phyloP scores from a whole-genome alignment of 2,888 invertebrate species.

The Luffia ferchaultella region DNA sequence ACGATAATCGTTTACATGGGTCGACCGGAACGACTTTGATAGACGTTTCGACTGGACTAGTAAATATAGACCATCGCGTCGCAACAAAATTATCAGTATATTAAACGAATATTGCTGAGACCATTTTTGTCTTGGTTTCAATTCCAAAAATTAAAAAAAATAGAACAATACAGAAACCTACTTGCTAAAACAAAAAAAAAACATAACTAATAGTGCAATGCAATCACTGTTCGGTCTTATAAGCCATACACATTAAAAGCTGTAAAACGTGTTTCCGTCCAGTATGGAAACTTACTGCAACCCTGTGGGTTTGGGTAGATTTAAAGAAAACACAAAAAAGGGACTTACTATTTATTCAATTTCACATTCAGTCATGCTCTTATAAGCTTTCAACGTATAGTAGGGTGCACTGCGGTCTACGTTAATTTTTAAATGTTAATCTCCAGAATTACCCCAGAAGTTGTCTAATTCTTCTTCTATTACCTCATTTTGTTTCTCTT shows the following conservation, averaged over 20 bases:
- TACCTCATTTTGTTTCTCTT: slow-evolving; percentile 39
- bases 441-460: slow-evolving; percentile 54
- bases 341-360: slow-evolving; percentile 31
- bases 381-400: slow-evolving; percentile 31
- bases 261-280: slow-evolving; percentile 15
- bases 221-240: too few relatives aligned
- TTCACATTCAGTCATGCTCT: slow-evolving; percentile 53
- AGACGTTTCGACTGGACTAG: background rate
- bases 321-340: slow-evolving; percentile 36
- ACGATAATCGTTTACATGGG: background rate
- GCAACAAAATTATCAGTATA: too few relatives aligned
- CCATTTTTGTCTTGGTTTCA: background rate
- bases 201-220: background rate
- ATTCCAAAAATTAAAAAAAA: too few relatives aligned
- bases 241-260: slow-evolving; percentile 48
- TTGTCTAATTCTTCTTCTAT: slow-evolving; percentile 38
- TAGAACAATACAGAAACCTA: too few relatives aligned
- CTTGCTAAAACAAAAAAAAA: too few relatives aligned
- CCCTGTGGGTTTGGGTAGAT: background rate
- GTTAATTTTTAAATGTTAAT: slow-evolving; percentile 36
- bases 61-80: too few relatives aligned
- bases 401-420: slow-evolving; percentile 27
- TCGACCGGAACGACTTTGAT: background rate
- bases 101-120: background rate
- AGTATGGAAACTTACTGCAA: slow-evolving; percentile 1